Base-by-base conservation (phyloP, 1,140 invertebrate species). In the Drosophila murphyi region DNA sequence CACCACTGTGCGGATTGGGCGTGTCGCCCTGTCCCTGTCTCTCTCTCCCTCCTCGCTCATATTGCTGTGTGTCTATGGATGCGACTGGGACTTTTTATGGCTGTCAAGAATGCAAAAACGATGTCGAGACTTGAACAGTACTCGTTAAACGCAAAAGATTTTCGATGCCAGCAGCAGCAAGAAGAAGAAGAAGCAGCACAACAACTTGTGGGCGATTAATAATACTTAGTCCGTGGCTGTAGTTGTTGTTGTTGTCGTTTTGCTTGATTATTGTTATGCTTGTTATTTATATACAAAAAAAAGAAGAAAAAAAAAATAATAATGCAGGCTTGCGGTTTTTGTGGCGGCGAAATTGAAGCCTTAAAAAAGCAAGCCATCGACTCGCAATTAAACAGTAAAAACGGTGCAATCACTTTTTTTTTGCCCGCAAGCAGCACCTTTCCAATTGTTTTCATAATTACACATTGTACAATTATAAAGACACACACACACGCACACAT, bases 381-480 rank as follows among this genome's bases (percentile, higher is more conserved):
- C 4, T 37, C 7, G 8, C 20, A 56, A 48, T 10, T 34, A 50
- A 48, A 7, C 43, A 12, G 43, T 47, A 54, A 45, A 43, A 43
- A 41, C n/a, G 29, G 55, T 57, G 43, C 54, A 65, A 72, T 57
- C 61, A 56, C 2, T 39, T 41, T 43, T 43, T n/a, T n/a, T 43
- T 65, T 72, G 39, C 56, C 48, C 50, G 50, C 45, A 69, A 70
- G 57, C 82, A 88, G 57, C 82, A 82, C 83, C 82, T 82, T 87
- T 87, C 82, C 76, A 82, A 82, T 88, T 87, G 83, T 88, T 87
- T 87, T 76, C 20, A 68, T 87, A 88, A 87, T 87, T 87, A 68
- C 76, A 56, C 28, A 47, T 35, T 39, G 71, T 47, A 65, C 71
- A 60, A 65, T 67, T 72, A 67, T 72, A 31, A 51, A 63, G 51